Percentiles rank a stretch among this genome's conserved stretches.
Evolutionary conservation across 2,113 vertebrate genomes (phyloP).

Genomic region (Rhinopithecus roxellana): DNA sequence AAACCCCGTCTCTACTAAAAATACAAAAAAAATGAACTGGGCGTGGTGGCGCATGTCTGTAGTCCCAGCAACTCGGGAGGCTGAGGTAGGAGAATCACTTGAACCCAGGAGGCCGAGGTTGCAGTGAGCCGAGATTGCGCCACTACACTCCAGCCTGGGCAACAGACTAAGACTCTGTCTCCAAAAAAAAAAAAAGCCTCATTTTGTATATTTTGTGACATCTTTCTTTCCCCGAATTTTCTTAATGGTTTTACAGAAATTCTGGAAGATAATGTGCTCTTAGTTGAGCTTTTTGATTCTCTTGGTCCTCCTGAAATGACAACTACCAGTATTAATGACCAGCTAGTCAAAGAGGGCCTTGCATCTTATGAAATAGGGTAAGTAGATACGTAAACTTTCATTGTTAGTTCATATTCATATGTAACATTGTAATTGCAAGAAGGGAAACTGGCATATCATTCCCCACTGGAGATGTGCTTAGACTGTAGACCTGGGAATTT

Average conservation of each 20-base stretch:
- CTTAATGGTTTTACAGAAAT: constrained; percentile 81
- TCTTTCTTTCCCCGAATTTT: constrained; percentile 47
- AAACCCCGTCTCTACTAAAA: no score
- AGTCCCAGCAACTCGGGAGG: no score
- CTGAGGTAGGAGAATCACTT: no score
- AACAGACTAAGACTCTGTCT: no score
- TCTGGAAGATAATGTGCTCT: constrained; percentile 77
- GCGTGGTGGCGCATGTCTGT: fast-evolving
- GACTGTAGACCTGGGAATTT: neutral
- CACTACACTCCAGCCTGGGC: no score
- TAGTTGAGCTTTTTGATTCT: constrained; percentile 83
- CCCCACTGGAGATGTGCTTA: neutral
- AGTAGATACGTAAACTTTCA: constrained; percentile 59
- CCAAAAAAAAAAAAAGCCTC: neutral
- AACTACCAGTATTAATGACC: constrained; percentile 83
- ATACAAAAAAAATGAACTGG: no score
- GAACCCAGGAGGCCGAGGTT: no score
- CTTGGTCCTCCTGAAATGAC: constrained; percentile 52
- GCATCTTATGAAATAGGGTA: constrained; percentile 83
- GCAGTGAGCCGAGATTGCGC: no score
- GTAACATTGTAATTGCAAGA: constrained; percentile 18
- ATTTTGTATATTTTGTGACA: constrained; percentile 43
- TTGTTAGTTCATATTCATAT: neutral
- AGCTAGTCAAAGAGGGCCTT: constrained; percentile 83
- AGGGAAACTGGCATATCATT: neutral